Percentiles rank a stretch among this genome's conserved stretches.
Conservation (phyloP, 2,888 invertebrate genomes). For the Antheraea yamamai region DNA sequence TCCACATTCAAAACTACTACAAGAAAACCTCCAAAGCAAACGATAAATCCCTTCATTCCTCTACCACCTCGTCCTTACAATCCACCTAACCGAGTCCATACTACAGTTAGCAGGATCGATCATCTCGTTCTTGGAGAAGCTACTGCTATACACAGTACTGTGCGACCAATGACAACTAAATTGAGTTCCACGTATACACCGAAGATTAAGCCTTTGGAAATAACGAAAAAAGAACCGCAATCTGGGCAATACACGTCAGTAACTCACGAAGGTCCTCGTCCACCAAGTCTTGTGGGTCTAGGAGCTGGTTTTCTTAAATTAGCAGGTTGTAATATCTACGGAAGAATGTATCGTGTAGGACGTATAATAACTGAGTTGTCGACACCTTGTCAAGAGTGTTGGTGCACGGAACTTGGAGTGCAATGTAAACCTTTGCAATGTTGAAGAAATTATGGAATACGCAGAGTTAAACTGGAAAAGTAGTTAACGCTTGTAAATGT, state of each 20-base stretch:
- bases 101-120: conserved; percentile 66
- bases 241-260: conserved; percentile 35
- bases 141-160: conserved; percentile 60
- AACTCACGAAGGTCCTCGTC: conserved; percentile 39
- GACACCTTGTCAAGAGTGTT: conserved; percentile 90
- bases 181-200: conserved; percentile 22
- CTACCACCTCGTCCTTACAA: conserved; percentile 51
- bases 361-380: conserved; percentile 91
- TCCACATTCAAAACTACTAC: conserved; percentile 31
- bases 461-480: neutral
- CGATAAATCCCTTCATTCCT: conserved; percentile 53
- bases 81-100: conserved; percentile 46
- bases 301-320: conserved; percentile 86
- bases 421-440: conserved; percentile 88
- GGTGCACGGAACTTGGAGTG: conserved; percentile 93
- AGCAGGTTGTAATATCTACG: conserved; percentile 95
- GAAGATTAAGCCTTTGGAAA: conserved; percentile 27
- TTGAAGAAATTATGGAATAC: conserved; percentile 30
- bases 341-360: conserved; percentile 92
- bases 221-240: conserved; percentile 36
- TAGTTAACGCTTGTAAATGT: neutral
- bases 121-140: conserved; percentile 73
- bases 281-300: conserved; percentile 42
- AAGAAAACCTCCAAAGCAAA: conserved; percentile 36
- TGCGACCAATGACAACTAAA: conserved; percentile 15